These are phyloP conservation scores for Nebria brevicollis DNA, from an alignment of 2,888 invertebrate species.

Conservation along the genomic window DNA sequence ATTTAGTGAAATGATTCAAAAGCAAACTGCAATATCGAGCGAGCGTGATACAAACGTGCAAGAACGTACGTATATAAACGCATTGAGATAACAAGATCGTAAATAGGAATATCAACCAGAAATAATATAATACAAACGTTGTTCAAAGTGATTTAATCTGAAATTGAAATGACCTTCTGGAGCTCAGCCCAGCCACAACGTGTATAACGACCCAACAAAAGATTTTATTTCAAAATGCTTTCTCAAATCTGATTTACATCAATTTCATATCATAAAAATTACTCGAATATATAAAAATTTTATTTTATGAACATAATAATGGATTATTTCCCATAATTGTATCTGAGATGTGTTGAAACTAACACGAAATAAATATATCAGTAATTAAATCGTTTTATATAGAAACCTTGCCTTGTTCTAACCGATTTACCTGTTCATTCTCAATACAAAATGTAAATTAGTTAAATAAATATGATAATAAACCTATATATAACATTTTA, in stretches of 20 bases:
- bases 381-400: too few species aligned
- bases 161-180: constrained; percentile 5
- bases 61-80: too few species aligned
- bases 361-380: too few species aligned
- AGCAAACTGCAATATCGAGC: not conserved
- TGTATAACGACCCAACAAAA: not conserved
- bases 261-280: too few species aligned
- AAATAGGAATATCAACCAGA: not conserved
- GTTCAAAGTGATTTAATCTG: constrained; percentile 13
- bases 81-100: constrained; percentile 6
- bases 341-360: too few species aligned
- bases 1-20: not conserved
- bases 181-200: not conserved
- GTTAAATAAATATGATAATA: too few species aligned
- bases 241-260: not conserved
- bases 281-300: not conserved
- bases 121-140: not conserved
- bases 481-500: too few species aligned
- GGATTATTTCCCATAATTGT: too few species aligned
- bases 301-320: too few species aligned
- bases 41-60: not conserved
- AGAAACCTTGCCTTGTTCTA: too few species aligned
- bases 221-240: not conserved
- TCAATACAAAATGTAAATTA: too few species aligned
- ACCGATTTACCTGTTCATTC: too few species aligned